Percentiles rank a stretch among this genome's conserved stretches.
These are phyloP conservation scores for Trichonephila clavipes DNA, from an alignment of 1,140 invertebrate species.

Conservation along the genomic window DNA sequence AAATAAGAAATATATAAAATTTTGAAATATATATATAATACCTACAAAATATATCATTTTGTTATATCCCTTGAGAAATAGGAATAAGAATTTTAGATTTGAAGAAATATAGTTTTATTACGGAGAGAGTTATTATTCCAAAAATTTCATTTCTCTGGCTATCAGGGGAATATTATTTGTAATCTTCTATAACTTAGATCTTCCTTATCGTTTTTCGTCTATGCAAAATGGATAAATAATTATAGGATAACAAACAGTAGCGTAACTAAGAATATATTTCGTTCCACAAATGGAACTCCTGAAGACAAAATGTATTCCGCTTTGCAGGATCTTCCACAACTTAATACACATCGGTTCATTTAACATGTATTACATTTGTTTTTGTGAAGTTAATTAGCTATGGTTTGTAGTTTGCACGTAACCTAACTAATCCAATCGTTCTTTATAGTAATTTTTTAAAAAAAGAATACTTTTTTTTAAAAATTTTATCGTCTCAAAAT, in stretches of 20 bases:
- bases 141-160: no score
- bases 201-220: background rate
- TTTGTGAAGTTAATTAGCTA: background rate
- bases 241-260: background rate
- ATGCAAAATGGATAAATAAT: constrained; percentile 8
- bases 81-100: no score
- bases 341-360: background rate
- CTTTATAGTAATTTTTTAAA: no score
- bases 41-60: no score
- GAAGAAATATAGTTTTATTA: no score
- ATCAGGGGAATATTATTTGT: no score
- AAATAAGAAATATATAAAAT: no score
- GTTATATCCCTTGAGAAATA: no score
- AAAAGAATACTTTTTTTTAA: background rate
- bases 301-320: background rate
- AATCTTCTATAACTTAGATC: background rate
- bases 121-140: no score
- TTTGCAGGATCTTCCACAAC: background rate
- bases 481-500: background rate
- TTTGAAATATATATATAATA: no score
- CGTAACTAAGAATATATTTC: background rate
- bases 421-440: background rate
- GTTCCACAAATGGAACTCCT: background rate
- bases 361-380: background rate
- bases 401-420: background rate